Percentiles rank a stretch among this genome's conserved stretches.
Evolutionary conservation across 1,140 invertebrate genomes (phyloP).

Genomic region (Thrips palmi): DNA sequence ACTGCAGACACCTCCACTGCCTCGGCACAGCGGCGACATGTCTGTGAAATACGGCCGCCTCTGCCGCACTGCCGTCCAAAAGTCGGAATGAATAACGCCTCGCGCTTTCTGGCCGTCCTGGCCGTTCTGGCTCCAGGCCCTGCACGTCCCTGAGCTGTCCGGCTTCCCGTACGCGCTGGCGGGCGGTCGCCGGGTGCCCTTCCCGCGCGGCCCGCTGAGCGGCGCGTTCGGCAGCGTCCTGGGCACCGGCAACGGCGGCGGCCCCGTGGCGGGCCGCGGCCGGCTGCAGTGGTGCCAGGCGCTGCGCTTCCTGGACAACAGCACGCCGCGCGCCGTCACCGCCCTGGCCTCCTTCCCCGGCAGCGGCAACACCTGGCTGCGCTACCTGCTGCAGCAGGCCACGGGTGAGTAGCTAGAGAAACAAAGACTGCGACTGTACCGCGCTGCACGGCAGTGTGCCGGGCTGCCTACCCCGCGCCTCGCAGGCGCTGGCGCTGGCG

Average conservation of each 20-base stretch:
- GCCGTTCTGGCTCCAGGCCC: background rate
- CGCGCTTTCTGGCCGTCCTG: slow-evolving; percentile 17
- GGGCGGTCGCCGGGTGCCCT: slow-evolving; percentile 6
- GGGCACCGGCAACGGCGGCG: slow-evolving; percentile 1
- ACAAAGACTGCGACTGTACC: no score
- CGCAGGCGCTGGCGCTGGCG: no score
- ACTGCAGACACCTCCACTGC: no score
- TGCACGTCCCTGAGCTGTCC: background rate
- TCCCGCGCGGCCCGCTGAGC: slow-evolving; percentile 11
- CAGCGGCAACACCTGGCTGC: slow-evolving; percentile 62
- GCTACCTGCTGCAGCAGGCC: slow-evolving; percentile 55
- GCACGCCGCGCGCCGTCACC: slow-evolving; percentile 23
- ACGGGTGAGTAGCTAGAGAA: slow-evolving; percentile 46
- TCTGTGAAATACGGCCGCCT: no score
- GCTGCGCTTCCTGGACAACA: slow-evolving; percentile 22
- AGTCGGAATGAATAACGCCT: slow-evolving; percentile 19
- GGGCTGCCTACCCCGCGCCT: no score
- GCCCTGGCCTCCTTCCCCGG: slow-evolving; percentile 58
- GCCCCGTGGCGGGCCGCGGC: slow-evolving; percentile 17
- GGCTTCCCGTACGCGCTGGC: background rate
- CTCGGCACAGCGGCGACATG: no score
- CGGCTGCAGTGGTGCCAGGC: slow-evolving; percentile 31
- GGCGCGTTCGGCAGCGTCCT: slow-evolving; percentile 1
- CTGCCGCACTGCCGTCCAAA: no score
- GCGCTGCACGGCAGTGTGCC: no score